Evolutionary conservation across 2,888 invertebrate species (phyloP).

Genomic region (Caenorhabditis sulstoni): DNA sequence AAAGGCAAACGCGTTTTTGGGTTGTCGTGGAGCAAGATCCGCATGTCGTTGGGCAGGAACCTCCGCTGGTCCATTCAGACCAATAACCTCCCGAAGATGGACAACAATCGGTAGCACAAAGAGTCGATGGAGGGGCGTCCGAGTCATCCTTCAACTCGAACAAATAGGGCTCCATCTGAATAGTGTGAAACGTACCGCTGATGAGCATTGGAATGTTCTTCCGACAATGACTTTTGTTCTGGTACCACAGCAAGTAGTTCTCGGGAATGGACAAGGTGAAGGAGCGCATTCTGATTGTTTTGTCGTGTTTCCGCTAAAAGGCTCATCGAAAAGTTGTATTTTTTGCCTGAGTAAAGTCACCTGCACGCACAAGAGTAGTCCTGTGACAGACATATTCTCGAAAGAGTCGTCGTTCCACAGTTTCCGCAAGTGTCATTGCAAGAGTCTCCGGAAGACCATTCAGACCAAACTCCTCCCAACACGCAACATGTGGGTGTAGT

Average conservation of each 20-base stretch:
- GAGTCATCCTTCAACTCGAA: neutral
- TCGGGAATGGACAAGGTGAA: slow-evolving; percentile 51
- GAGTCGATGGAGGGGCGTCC: slow-evolving; percentile 16
- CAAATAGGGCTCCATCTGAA: neutral
- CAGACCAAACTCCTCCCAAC: slow-evolving; percentile 56
- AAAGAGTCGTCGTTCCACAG: slow-evolving; percentile 54
- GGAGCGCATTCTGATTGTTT: slow-evolving; percentile 62
- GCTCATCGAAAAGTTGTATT: neutral
- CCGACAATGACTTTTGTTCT: slow-evolving; percentile 53
- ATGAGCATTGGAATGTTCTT: slow-evolving; percentile 39
- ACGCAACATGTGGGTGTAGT: slow-evolving; percentile 48
- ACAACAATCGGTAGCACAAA: slow-evolving; percentile 44
- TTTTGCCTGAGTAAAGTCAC: slow-evolving; percentile 23
- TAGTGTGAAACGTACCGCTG: slow-evolving; percentile 6
- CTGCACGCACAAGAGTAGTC: slow-evolving; percentile 59
- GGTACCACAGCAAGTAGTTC: slow-evolving; percentile 59
- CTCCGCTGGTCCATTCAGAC: slow-evolving; percentile 57
- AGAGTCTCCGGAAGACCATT: slow-evolving; percentile 41
- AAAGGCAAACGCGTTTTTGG: slow-evolving; percentile 24
- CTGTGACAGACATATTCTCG: slow-evolving; percentile 57
- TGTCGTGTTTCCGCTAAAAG: slow-evolving; percentile 60
- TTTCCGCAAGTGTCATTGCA: slow-evolving; percentile 64
- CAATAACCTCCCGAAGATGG: slow-evolving; percentile 57
- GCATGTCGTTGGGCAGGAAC: slow-evolving; percentile 49
- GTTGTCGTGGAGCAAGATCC: slow-evolving; percentile 55